Conservation (phyloP, 2,113 vertebrate species). For the Syngnathus typhle region DNA sequence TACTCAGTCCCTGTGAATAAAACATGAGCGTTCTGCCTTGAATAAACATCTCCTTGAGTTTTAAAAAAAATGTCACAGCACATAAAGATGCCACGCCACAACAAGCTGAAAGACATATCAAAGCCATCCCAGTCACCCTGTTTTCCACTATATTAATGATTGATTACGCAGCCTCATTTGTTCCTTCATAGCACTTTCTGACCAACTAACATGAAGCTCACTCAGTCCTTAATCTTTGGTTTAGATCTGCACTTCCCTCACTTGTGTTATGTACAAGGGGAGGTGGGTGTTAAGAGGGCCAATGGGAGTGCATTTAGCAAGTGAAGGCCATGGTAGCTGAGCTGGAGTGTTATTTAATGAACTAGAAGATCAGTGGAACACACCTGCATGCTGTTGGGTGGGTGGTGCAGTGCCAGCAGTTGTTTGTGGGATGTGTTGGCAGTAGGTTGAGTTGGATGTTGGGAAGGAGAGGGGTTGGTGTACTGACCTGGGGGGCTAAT, state of each 20-base stretch:
- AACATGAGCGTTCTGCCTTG: slow-evolving; percentile 42
- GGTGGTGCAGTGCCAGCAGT: slow-evolving; percentile 36
- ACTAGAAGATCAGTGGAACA: slow-evolving; percentile 49
- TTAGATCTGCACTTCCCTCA: slow-evolving; percentile 30
- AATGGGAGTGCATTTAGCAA: slow-evolving; percentile 57
- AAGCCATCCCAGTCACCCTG: background rate
- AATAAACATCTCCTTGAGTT: slow-evolving; percentile 40
- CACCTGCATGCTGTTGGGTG: slow-evolving; percentile 30
- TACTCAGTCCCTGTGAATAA: slow-evolving; percentile 32
- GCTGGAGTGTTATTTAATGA: slow-evolving; percentile 67
- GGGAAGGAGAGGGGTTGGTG: slow-evolving; percentile 38
- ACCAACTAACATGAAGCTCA: slow-evolving; percentile 21
- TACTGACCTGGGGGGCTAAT: slow-evolving; percentile 52
- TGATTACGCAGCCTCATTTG: background rate
- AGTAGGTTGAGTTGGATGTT: slow-evolving; percentile 47
- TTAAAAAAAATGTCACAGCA: slow-evolving; percentile 15
- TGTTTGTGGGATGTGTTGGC: slow-evolving; percentile 30
- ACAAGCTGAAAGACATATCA: slow-evolving; percentile 17
- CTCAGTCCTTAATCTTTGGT: slow-evolving; percentile 38
- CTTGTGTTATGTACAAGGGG: slow-evolving; percentile 32
- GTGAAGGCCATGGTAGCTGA: slow-evolving; percentile 47
- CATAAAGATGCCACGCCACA: slow-evolving; percentile 29
- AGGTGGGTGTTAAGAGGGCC: slow-evolving; percentile 50
- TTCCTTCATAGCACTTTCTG: slow-evolving; percentile 17
- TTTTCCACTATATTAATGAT: slow-evolving; percentile 12